Percentiles rank a stretch among this genome's conserved stretches.
phyloP scores from a whole-genome alignment of 37 sponge, comb jelly and placozoan species.

The Dysidea cf. avara region DNA sequence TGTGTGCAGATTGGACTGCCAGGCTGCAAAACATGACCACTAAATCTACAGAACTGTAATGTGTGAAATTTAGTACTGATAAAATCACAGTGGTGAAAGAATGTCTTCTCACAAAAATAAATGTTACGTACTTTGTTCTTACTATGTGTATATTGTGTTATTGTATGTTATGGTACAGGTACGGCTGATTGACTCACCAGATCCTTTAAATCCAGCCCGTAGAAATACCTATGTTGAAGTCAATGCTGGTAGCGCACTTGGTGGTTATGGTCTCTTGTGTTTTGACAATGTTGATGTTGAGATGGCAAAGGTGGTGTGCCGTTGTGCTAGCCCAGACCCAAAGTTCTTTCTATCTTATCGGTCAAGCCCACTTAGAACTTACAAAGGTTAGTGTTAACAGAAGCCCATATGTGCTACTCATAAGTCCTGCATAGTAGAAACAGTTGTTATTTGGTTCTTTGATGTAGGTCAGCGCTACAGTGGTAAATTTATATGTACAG shows the following conservation, averaged over 20 bases:
- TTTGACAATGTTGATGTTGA: neutral
- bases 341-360: neutral
- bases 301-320: constrained; percentile 27
- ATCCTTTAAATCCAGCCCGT: neutral
- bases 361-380: too few species aligned
- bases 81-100: too few species aligned
- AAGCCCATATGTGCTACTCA: neutral
- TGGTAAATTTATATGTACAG: too few species aligned
- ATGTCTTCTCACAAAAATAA: neutral
- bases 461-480: too few species aligned
- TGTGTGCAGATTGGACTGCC: too few species aligned
- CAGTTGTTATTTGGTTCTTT: too few species aligned
- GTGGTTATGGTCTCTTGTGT: constrained; percentile 51
- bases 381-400: too few species aligned
- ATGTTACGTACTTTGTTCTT: neutral
- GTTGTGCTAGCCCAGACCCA: neutral
- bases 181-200: neutral
- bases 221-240: constrained; percentile 23
- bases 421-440: too few species aligned
- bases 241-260: constrained; percentile 13
- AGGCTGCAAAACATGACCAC: too few species aligned
- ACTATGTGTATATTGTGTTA: neutral
- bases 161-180: neutral
- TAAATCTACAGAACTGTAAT: too few species aligned
- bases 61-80: too few species aligned